phyloP scores from a whole-genome alignment of 2,888 invertebrate species.

The Luperina testacea region DNA sequence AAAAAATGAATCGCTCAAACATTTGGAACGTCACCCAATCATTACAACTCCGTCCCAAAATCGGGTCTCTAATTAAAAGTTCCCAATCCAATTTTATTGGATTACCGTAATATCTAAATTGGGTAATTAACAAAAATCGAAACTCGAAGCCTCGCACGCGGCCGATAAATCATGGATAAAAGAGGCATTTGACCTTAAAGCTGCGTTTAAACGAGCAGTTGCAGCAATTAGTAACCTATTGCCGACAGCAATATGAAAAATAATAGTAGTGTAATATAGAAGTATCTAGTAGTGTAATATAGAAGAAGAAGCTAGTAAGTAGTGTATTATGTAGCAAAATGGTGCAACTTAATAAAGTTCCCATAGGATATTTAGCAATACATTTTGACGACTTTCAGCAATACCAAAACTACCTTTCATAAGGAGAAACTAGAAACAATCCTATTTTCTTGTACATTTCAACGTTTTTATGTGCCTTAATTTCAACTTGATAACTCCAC shows the following conservation, averaged over 20 bases:
- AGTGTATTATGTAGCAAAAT: background rate
- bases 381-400: too few species aligned
- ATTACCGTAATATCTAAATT: constrained; percentile 59
- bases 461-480: too few species aligned
- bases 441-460: background rate
- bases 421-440: background rate
- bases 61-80: constrained; percentile 61
- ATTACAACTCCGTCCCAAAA: constrained; percentile 45
- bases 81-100: constrained; percentile 55
- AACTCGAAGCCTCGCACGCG: constrained; percentile 32
- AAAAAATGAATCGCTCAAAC: constrained; percentile 8
- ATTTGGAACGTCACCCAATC: constrained; percentile 34
- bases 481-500: too few species aligned
- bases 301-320: too few species aligned
- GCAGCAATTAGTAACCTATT: background rate
- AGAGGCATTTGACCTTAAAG: constrained; percentile 3
- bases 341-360: background rate
- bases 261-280: too few species aligned
- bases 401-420: background rate
- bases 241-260: background rate
- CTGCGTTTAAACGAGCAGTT: background rate
- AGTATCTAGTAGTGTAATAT: too few species aligned
- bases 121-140: constrained; percentile 64
- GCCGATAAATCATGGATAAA: constrained; percentile 58
- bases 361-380: background rate